Evolutionary conservation across 1,140 invertebrate species (phyloP).

Genomic region (Aricia agestis): DNA sequence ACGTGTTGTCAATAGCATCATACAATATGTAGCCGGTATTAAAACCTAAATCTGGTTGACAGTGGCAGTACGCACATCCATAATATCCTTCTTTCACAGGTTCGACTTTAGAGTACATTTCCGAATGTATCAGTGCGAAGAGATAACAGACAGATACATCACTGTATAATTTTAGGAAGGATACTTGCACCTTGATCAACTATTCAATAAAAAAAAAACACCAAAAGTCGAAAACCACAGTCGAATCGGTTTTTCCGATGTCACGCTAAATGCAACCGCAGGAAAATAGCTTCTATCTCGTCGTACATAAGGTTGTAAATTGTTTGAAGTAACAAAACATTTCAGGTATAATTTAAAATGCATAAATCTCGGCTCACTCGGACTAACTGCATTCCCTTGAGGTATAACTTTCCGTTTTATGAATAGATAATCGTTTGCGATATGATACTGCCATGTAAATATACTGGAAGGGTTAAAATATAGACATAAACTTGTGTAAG

Average conservation of each 20-base stretch:
- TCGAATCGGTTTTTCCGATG: not conserved
- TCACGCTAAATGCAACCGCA: slow-evolving; percentile 13
- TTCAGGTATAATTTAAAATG: slow-evolving; percentile 66
- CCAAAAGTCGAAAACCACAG: not conserved
- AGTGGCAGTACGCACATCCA: too few relatives aligned
- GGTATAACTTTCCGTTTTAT: slow-evolving; percentile 68
- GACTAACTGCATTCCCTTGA: slow-evolving; percentile 56
- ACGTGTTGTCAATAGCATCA: too few relatives aligned
- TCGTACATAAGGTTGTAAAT: not conserved
- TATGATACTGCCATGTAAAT: not conserved
- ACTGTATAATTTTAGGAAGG: too few relatives aligned
- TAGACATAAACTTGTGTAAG: too few relatives aligned
- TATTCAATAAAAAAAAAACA: not conserved
- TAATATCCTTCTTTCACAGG: too few relatives aligned
- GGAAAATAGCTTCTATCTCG: not conserved
- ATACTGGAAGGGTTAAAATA: not conserved
- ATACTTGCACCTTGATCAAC: not conserved
- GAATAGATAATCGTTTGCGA: slow-evolving; percentile 59
- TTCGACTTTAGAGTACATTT: too few relatives aligned
- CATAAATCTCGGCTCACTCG: slow-evolving; percentile 64
- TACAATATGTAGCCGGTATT: too few relatives aligned
- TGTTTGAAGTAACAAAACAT: slow-evolving; percentile 25
- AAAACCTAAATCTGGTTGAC: too few relatives aligned
- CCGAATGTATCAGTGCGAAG: too few relatives aligned
- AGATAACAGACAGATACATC: too few relatives aligned